These are phyloP conservation scores for Echiichthys vipera DNA, from an alignment of 2,797 vertebrate genomes.

Conservation along the genomic window DNA sequence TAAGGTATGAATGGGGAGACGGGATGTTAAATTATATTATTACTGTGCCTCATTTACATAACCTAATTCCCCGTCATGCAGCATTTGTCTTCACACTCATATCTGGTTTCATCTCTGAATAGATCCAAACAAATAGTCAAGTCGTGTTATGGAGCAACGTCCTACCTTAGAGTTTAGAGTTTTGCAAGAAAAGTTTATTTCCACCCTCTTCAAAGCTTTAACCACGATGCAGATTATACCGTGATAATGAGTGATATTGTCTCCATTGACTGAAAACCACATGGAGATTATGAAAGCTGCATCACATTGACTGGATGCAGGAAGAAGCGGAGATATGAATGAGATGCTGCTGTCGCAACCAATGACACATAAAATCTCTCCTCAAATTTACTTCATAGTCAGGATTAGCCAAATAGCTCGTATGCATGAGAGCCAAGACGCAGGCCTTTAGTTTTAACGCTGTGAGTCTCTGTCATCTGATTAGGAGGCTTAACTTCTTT, in stretches of 20 bases:
- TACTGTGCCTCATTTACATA: conserved; percentile 75
- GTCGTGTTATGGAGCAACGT: background rate
- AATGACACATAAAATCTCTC: conserved; percentile 42
- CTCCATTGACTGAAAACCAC: background rate
- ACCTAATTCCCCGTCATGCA: conserved; percentile 63
- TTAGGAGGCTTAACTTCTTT: conserved; percentile 61
- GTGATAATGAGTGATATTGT: conserved; percentile 9
- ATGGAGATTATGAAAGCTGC: conserved; percentile 7
- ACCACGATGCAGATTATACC: background rate
- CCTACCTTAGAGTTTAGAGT: conserved; percentile 2
- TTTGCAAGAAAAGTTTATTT: conserved; percentile 12
- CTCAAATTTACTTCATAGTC: conserved; percentile 25
- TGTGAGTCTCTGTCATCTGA: conserved; percentile 50
- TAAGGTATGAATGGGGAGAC: conserved; percentile 63
- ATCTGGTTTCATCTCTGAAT: conserved; percentile 44
- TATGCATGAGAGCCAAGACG: conserved; percentile 39
- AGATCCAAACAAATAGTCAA: conserved; percentile 53
- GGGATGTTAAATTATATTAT: conserved; percentile 75
- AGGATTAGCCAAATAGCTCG: conserved; percentile 57
- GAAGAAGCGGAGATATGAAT: background rate
- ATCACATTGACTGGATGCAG: conserved; percentile 10
- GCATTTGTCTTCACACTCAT: conserved; percentile 50
- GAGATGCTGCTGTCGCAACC: conserved; percentile 11
- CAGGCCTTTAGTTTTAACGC: conserved; percentile 46
- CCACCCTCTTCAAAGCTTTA: background rate